phyloP scores from a whole-genome alignment of 37 sponge, comb jelly and placozoan species.

The Eunapius fragilis region DNA sequence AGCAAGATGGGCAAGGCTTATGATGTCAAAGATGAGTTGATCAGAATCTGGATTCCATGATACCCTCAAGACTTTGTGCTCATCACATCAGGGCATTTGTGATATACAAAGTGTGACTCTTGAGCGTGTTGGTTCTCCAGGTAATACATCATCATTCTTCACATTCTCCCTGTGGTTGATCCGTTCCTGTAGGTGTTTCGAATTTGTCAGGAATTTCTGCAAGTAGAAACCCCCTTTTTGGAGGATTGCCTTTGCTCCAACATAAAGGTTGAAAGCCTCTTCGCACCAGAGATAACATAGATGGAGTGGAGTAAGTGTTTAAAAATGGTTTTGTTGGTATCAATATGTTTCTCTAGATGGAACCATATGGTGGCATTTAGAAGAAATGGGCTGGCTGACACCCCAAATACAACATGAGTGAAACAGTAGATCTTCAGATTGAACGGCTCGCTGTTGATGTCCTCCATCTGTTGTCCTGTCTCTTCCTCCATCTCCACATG shows the following conservation, averaged over 20 bases:
- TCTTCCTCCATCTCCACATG: too few relatives aligned
- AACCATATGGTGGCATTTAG: slow-evolving; percentile 15
- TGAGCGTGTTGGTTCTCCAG: not conserved
- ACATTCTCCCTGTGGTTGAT: not conserved
- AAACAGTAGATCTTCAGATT: slow-evolving; percentile 9
- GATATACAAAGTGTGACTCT: not conserved
- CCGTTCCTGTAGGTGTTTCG: not conserved
- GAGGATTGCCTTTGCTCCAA: not conserved
- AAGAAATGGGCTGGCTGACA: slow-evolving; percentile 22
- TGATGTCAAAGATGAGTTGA: slow-evolving; percentile 14
- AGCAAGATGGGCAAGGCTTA: not conserved
- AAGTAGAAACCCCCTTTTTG: slow-evolving; percentile 17
- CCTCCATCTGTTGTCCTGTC: not conserved
- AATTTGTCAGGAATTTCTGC: slow-evolving; percentile 30
- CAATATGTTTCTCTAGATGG: slow-evolving; percentile 3
- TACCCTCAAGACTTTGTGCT: slow-evolving; percentile 28
- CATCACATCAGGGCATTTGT: not conserved
- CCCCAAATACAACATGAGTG: slow-evolving; percentile 14
- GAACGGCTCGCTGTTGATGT: not conserved
- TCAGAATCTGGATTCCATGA: slow-evolving; percentile 11
- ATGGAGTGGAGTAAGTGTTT: not conserved
- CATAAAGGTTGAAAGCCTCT: slow-evolving; percentile 9
- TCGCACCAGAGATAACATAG: slow-evolving; percentile 19
- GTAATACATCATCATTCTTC: not conserved
- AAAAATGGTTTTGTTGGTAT: not conserved